Base-by-base conservation (phyloP, 1,140 invertebrate genomes). In the Drosophila truncata region DNA sequence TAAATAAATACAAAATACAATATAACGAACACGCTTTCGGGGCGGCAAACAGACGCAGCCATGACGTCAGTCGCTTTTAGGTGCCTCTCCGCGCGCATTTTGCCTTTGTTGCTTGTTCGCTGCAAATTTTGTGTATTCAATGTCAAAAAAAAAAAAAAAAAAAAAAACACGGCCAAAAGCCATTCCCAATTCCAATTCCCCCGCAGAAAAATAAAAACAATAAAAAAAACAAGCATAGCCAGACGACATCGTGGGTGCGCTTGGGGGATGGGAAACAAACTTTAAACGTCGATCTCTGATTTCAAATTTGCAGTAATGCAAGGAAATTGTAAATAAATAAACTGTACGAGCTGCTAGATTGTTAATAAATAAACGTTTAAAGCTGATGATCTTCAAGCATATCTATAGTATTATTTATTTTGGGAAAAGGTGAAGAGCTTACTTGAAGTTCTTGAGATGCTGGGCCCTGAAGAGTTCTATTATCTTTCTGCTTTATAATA, bases 41-140 rank as follows among this genome's bases (percentile, higher is more conserved):
- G 64, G 29, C 63, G 67, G 67, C 47, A 54, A 70, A 42, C 69
- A 83, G 59, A 74, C 78, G 79, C 60, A 59, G 64, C 52, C 44
- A 54, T 73, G 80, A 70, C 64, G 64, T 67, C 69, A 60, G 69
- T 65, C 31, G 59, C 35, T 57, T 50, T 46, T 37, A 23, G 66
- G 42, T 55, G 49, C 52, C 52, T 29, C 62, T 59, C 67, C 58
- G 61, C 62, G 46, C 80, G 63, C 75, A 82, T 78, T 77, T 66
- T 39, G 63, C 64, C 64, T 37, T 64, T 63, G 42, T 23, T 18
- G 52, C 23, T 55, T 55, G 66, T 71, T 70, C 66, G 44, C 39
- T 80, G 76, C 78, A 82, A 85, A 66, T 85, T 86, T 76, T 82
- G 78, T 82, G 65, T 72, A 82, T 87, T 86, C 80, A 87, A 80